Evolutionary conservation across 2,113 vertebrate species (phyloP), one percentile per base, ranked within the genome.

Genomic region (Hypocryptadius cinnamomeus): DNA sequence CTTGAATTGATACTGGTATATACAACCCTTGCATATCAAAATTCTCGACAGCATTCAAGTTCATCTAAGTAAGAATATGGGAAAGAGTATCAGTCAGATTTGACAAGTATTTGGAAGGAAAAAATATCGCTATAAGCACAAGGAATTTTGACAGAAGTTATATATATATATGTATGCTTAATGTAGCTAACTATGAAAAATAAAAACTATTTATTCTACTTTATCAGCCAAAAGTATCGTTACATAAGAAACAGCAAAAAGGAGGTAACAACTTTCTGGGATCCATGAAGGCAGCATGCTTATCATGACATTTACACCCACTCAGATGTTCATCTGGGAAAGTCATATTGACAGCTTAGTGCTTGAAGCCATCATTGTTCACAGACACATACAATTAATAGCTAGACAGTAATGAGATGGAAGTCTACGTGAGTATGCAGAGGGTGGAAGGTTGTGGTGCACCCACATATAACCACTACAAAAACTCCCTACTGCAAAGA

Each of bases 221-320:
- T 56, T 31, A 83, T 83, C 60, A 89, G 40, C 19, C 81, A 84
- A 56, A 97, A 92, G 35, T 82, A 95, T 80, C 51, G 54, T 96
- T 97, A 92, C 42, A 54, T 93, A 96, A 97, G 93, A 95, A 80
- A 79, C 53, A 81, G 69, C 76, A 94, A 90, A 94, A 87, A 86
- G 28, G 50, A 93, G 76, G 82, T 37, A 93, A 87, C 45, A 97
- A 93, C 70, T 91, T 92, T 86, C 74, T 79, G 42, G 44, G 63
- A 95, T 95, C 73, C 74, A 93, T 64, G 64, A 96, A 97, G 95
- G 92, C 95, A 96, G 74, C 39, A 88, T 95, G 92, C 82, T 91
- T 97, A 68, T 96, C 96, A 95, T 95, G 95, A 92, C 89, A 96
- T 96, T 95, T 94, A 97, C 94, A 56, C 92, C 96, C 92, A 97